Conservation (phyloP, 2,888 invertebrate genomes). For the Stenotaenia linearis region DNA sequence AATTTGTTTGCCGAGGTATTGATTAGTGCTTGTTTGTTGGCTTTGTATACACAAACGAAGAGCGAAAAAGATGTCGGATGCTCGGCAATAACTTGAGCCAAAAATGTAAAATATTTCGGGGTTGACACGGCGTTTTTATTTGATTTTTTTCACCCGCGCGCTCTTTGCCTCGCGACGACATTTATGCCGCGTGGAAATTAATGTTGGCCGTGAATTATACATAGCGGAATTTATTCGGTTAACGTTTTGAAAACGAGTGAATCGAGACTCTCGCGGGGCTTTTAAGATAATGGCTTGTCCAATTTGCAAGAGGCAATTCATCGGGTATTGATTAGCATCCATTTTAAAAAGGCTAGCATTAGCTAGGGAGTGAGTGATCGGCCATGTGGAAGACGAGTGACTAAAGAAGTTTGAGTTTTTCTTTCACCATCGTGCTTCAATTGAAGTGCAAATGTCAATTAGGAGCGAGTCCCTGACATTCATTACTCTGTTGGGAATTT, state of each 20-base stretch:
- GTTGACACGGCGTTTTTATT: not conserved
- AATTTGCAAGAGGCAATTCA: slow-evolving; percentile 5
- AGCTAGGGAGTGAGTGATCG: not conserved
- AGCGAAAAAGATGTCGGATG: not conserved
- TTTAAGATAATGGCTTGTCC: slow-evolving; percentile 6
- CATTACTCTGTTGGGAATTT: not conserved
- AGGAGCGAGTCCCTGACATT: not conserved
- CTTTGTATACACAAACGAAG: not conserved
- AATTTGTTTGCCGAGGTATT: slow-evolving; percentile 1
- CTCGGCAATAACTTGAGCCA: not conserved
- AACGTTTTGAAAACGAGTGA: not conserved
- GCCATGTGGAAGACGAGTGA: not conserved
- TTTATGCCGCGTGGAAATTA: not conserved
- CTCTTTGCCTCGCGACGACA: not conserved
- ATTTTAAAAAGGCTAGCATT: not conserved
- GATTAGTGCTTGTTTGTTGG: slow-evolving; percentile 5
- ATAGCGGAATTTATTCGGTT: not conserved
- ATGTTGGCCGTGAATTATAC: not conserved
- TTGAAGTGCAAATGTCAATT: slow-evolving; percentile 19
- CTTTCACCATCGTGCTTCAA: slow-evolving; percentile 9
- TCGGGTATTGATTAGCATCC: not conserved
- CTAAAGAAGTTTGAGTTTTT: slow-evolving; percentile 9
- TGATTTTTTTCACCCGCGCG: not conserved
- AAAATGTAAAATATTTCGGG: not conserved
- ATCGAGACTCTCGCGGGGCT: not conserved